These are phyloP conservation scores for Malurus cyaneus DNA, from an alignment of 2,113 vertebrate species.

Conservation along the genomic window DNA sequence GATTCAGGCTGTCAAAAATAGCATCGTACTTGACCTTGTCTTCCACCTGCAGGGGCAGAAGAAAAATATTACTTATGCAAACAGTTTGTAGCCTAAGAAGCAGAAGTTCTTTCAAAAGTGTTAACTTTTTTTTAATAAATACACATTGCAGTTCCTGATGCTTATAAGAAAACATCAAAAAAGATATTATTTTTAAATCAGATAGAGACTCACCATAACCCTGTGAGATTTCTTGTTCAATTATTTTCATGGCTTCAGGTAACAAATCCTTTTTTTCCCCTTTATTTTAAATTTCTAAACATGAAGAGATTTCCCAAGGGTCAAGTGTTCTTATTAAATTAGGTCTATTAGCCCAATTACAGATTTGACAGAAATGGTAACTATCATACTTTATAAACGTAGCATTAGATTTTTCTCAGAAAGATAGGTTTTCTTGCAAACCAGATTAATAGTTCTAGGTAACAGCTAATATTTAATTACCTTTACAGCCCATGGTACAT, in stretches of 20 bases:
- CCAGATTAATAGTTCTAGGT: background rate
- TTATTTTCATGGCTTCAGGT: background rate
- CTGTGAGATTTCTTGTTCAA: background rate
- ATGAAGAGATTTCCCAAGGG: background rate
- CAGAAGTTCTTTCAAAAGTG: background rate
- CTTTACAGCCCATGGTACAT: conserved; percentile 92
- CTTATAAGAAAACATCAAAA: background rate
- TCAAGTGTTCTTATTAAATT: background rate
- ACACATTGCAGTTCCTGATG: background rate
- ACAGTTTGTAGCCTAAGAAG: background rate
- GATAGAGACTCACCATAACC: background rate
- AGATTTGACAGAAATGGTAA: background rate
- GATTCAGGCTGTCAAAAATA: conserved; percentile 94
- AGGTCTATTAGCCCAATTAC: background rate
- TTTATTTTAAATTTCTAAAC: background rate
- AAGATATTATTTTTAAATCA: background rate
- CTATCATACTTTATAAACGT: background rate
- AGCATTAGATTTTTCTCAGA: background rate
- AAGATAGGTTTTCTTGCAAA: background rate
- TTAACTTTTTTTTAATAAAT: background rate
- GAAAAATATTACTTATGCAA: background rate
- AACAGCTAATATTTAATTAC: conserved; percentile 65
- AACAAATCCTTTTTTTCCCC: background rate
- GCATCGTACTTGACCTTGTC: conserved; percentile 95
- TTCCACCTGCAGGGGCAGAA: conserved; percentile 79